Evolutionary conservation across 2,888 invertebrate species (phyloP).

Genomic region (Sinopyrophorus schimmeli): DNA sequence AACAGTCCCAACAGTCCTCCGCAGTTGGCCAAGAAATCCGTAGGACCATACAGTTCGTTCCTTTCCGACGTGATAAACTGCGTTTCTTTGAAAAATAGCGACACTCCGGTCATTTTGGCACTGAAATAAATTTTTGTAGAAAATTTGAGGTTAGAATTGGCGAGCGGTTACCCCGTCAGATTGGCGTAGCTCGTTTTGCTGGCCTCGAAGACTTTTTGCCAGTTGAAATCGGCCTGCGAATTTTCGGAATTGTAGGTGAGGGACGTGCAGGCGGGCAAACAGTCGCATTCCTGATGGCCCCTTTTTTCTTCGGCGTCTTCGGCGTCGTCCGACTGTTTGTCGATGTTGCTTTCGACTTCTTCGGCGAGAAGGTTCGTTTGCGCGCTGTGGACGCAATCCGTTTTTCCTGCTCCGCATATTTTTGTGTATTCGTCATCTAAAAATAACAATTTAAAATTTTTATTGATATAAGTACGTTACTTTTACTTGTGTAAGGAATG

Average conservation of each 20-base stretch:
- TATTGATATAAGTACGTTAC: too few relatives aligned
- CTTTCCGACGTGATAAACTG: conserved; percentile 61
- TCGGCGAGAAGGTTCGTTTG: conserved; percentile 60
- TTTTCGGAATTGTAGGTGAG: conserved; percentile 73
- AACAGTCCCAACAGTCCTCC: conserved; percentile 64
- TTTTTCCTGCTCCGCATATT: conserved; percentile 63
- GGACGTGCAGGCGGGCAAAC: conserved; percentile 69
- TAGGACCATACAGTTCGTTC: conserved; percentile 61
- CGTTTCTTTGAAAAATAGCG: conserved; percentile 73
- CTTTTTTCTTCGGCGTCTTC: conserved; percentile 23
- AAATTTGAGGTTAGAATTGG: not conserved
- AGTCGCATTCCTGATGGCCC: conserved; percentile 56
- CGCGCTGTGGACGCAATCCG: conserved; percentile 59
- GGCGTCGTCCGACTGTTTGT: conserved; percentile 20
- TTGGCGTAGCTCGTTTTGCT: conserved; percentile 54
- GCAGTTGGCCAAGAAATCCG: conserved; percentile 62
- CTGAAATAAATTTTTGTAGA: conserved; percentile 47
- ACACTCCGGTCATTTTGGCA: conserved; percentile 62
- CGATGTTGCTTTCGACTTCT: conserved; percentile 51
- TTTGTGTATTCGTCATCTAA: conserved; percentile 60
- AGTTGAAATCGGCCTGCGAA: conserved; percentile 71
- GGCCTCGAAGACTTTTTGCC: conserved; percentile 62
- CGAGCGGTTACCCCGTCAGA: conserved; percentile 47
- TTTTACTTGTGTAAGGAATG: too few relatives aligned
- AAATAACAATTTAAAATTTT: conserved; percentile 4